Evolutionary conservation across 2,797 vertebrate genomes (phyloP).

Genomic region (Trachops cirrhosus): DNA sequence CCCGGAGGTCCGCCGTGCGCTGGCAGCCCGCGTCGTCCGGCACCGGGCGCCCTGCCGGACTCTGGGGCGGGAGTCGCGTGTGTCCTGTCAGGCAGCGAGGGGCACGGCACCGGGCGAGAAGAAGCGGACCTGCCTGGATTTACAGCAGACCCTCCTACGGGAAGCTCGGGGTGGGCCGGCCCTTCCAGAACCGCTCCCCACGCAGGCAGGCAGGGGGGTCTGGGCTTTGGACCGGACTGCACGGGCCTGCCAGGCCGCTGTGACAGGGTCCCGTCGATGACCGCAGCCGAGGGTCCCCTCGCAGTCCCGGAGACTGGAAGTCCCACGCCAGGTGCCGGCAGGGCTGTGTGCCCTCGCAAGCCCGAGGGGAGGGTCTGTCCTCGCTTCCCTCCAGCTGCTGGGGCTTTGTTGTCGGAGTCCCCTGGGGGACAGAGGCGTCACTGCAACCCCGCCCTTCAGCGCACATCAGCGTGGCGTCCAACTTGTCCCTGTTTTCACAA

Average conservation of each 20-base stretch:
- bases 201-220: background rate
- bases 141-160: background rate
- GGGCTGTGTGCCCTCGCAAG: background rate
- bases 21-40: background rate
- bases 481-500: background rate
- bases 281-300: background rate
- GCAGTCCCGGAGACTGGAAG: background rate
- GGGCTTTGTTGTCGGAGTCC: background rate
- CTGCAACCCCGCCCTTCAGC: background rate
- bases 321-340: background rate
- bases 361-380: background rate
- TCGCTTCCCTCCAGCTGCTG: background rate
- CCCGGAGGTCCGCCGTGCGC: background rate
- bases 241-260: no score
- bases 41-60: background rate
- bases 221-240: background rate
- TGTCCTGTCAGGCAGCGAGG: background rate
- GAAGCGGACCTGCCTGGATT: background rate
- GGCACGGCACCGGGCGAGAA: accelerated
- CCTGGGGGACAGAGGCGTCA: background rate
- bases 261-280: accelerated
- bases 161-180: background rate
- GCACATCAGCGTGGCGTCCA: background rate
- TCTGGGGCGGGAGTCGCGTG: background rate
- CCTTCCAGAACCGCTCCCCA: background rate